Percentiles rank a stretch among this genome's conserved stretches.
Conservation (phyloP, 2,888 invertebrate species). For the Idaea aversata region DNA sequence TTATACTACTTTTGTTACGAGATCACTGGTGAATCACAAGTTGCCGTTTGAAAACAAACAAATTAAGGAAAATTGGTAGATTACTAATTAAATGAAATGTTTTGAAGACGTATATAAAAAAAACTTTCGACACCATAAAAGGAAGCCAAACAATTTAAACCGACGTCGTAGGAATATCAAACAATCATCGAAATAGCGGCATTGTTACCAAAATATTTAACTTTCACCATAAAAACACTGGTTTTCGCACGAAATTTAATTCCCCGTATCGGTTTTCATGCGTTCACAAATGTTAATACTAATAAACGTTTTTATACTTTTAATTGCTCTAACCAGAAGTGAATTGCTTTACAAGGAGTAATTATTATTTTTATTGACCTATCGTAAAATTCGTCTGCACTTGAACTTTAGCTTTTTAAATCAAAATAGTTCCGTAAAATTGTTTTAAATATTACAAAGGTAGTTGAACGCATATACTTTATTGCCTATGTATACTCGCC, state of each 20-base stretch:
- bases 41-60: neutral
- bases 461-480: neutral
- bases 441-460: neutral
- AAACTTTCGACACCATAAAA: conserved; percentile 5
- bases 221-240: conserved; percentile 31
- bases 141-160: neutral
- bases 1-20: neutral
- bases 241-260: conserved; percentile 42
- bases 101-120: neutral
- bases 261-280: conserved; percentile 29
- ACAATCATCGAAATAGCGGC: conserved; percentile 20
- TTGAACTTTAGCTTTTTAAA: conserved; percentile 7
- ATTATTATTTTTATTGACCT: neutral
- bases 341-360: neutral
- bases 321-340: neutral
- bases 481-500: conserved; percentile 40
- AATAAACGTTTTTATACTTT: conserved; percentile 11
- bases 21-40: neutral
- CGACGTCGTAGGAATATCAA: conserved; percentile 20
- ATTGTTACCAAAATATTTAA: conserved; percentile 37
- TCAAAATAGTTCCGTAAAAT: conserved; percentile 10
- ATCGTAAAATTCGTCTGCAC: neutral
- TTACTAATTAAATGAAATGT: neutral
- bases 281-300: conserved; percentile 15
- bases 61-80: neutral